Conservation (phyloP, 2,888 invertebrate genomes). For the Globia sparganii region DNA sequence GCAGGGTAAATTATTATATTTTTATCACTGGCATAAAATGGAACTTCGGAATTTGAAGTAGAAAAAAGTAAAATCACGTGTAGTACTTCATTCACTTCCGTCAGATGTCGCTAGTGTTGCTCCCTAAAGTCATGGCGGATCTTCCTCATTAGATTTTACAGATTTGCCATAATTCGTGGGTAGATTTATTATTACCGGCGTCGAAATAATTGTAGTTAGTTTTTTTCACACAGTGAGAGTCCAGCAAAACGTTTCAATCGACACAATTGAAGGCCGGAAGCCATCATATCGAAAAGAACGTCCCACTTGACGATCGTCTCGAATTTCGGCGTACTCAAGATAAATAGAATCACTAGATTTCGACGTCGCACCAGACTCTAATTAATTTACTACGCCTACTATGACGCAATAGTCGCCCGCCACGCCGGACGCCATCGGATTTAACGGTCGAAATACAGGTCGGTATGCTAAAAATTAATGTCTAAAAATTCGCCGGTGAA, state of each 20-base stretch:
- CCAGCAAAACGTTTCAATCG: slow-evolving; percentile 79
- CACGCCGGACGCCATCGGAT: slow-evolving; percentile 75
- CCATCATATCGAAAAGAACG: slow-evolving; percentile 77
- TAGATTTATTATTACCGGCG: slow-evolving; percentile 86
- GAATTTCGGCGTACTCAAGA: slow-evolving; percentile 84
- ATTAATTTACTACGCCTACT: slow-evolving; percentile 81
- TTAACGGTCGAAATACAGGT: slow-evolving; percentile 80
- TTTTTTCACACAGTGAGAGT: slow-evolving; percentile 81
- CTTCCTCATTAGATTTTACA: slow-evolving; percentile 86
- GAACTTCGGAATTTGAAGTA: slow-evolving; percentile 81
- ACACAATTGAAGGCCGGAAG: slow-evolving; percentile 74
- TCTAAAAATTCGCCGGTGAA: slow-evolving; percentile 64
- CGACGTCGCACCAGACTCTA: slow-evolving; percentile 79
- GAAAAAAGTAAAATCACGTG: slow-evolving; percentile 87
- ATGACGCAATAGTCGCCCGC: slow-evolving; percentile 84
- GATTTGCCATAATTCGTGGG: slow-evolving; percentile 87
- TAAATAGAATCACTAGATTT: slow-evolving; percentile 80
- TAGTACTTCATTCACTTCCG: slow-evolving; percentile 76
- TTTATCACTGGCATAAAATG: slow-evolving; percentile 80
- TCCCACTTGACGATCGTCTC: slow-evolving; percentile 84
- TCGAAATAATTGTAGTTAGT: slow-evolving; percentile 82
- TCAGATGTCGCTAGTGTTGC: slow-evolving; percentile 88
- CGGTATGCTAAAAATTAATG: slow-evolving; percentile 72
- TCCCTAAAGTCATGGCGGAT: slow-evolving; percentile 89
- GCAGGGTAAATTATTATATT: slow-evolving; percentile 11